These are phyloP conservation scores for Epirrita christyi DNA, from an alignment of 2,888 invertebrate species.

Conservation along the genomic window DNA sequence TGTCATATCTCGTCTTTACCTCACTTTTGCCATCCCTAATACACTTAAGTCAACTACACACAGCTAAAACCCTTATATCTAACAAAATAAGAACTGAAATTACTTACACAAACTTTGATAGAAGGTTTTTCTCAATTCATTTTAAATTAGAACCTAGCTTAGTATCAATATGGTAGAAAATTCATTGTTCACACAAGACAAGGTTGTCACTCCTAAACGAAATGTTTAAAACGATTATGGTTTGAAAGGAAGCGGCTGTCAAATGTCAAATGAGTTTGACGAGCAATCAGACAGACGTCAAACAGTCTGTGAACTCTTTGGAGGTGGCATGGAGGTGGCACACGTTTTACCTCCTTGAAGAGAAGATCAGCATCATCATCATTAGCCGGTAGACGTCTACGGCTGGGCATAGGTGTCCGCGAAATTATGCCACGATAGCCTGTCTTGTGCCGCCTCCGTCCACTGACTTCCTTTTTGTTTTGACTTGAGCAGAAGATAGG, in stretches of 20 bases:
- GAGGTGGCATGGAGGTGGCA: neutral
- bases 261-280: conserved; percentile 20
- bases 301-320: conserved; percentile 1
- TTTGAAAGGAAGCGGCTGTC: conserved; percentile 13
- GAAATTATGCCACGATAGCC: too few relatives aligned
- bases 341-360: neutral
- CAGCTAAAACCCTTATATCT: neutral
- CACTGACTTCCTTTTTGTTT: too few relatives aligned
- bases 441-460: too few relatives aligned
- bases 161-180: neutral
- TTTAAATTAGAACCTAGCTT: neutral
- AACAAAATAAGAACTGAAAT: neutral
- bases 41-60: neutral
- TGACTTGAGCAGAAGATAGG: too few relatives aligned
- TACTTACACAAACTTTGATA: neutral
- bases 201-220: conserved; percentile 2
- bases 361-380: neutral
- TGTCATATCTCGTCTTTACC: conserved; percentile 20
- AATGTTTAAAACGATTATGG: conserved; percentile 23
- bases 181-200: neutral
- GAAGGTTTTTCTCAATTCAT: neutral
- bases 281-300: conserved; percentile 17
- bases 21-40: conserved; percentile 24
- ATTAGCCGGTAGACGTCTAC: too few relatives aligned
- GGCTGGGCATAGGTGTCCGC: too few relatives aligned